Evolutionary conservation across 1,140 invertebrate genomes (phyloP).

Genomic region (Oedothorax gibbosus): DNA sequence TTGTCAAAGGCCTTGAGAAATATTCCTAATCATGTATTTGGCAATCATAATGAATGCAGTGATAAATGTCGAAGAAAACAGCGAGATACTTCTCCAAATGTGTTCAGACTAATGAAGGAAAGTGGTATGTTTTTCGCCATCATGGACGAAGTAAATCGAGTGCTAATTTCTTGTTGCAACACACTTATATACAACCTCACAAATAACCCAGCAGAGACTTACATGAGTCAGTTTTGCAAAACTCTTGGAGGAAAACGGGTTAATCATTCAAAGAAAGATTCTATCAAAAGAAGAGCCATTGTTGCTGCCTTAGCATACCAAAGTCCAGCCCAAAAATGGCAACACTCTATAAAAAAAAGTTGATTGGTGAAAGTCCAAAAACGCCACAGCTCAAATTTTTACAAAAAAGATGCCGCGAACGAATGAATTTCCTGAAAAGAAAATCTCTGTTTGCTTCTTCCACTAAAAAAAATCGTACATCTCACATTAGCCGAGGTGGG

Average conservation of each 20-base stretch:
- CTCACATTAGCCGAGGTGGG: too few relatives aligned
- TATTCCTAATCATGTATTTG: constrained; percentile 1
- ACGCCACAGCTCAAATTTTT: background rate
- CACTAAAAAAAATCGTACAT: background rate
- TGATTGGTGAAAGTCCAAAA: background rate
- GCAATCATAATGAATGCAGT: background rate
- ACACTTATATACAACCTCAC: background rate
- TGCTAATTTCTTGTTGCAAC: background rate
- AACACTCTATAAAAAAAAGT: background rate
- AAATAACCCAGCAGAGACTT: background rate
- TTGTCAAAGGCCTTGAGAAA: background rate
- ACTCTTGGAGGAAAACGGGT: background rate
- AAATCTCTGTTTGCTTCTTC: background rate
- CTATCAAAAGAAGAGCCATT: background rate
- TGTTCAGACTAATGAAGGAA: background rate
- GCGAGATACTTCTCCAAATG: background rate
- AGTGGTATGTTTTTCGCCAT: background rate
- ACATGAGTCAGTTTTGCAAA: constrained; percentile 1
- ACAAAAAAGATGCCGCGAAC: background rate
- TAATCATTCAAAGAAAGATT: background rate
- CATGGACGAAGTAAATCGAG: background rate
- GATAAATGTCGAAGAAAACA: background rate
- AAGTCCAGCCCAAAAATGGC: background rate
- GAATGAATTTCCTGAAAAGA: background rate
- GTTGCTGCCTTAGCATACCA: background rate